Base-by-base conservation (phyloP, 2,888 invertebrate genomes). In the Lasioglossum pauxillum region DNA sequence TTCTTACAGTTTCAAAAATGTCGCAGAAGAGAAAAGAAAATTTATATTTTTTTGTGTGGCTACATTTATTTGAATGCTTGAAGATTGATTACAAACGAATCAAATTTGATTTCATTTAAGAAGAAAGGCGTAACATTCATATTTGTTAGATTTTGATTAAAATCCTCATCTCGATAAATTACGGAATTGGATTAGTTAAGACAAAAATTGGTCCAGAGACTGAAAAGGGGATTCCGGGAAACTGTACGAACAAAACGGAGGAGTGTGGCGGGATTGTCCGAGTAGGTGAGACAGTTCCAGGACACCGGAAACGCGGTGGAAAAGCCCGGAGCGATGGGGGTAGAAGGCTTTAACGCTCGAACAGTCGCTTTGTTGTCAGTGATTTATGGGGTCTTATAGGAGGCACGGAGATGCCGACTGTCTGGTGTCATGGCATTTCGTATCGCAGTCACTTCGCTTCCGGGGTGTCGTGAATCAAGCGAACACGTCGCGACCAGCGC, bases 391-490 rank as follows among this genome's bases (percentile, higher is more conserved):
- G 86, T 82, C 80, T 89, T 86, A 89, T 84, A 81, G 85, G 86
- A 77, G 75, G 81, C 79, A 78, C 77, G 83, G 85, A 85, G 83
- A 90, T 87, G 85, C 86, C 85, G 87, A 90, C 84, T 87, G 88
- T 90, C 90, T 83, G 85, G 84, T 80, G 87, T 90, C 90, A 82
- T 82, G 91, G 87, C 74, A 86, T 90, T 90, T 91, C 88, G 90
- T 91, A 90, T 91, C 91, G 85, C 83, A 84, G 83, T 82, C 90
- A 88, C 80, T 83, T 77, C 83, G 85, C 91, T 92, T 92, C 92
- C 92, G 92, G 91, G 88, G 82, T 91, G 85, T 88, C 91, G 92
- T 92, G 92, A 90, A 92, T 92, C 92, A 92, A 91, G 84, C 89
- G 84, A 88, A 89, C 88, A 89, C 87, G 88, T 91, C 90, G 86